Conservation (phyloP, 2,113 vertebrate species). For the Muntiacus muntjak region DNA sequence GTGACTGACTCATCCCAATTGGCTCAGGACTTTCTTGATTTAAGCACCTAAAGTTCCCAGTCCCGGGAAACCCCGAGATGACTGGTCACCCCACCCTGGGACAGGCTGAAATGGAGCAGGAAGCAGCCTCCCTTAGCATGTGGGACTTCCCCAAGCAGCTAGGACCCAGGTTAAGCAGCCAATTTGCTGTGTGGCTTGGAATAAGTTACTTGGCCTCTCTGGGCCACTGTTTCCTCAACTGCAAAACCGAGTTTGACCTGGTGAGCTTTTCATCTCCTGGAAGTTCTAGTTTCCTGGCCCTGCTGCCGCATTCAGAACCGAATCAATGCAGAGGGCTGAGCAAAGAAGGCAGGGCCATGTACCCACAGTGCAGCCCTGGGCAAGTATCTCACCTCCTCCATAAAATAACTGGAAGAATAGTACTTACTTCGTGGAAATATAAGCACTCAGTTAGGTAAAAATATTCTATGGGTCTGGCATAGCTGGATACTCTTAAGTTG, state of each 20-base stretch:
- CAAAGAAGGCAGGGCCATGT: neutral
- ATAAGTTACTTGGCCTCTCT: neutral
- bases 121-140: neutral
- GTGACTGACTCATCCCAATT: neutral
- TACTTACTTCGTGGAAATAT: neutral
- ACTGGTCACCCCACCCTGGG: neutral
- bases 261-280: neutral
- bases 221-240: neutral
- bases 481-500: neutral
- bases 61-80: neutral
- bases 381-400: neutral
- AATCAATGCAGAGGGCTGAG: neutral
- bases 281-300: neutral
- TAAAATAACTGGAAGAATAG: neutral
- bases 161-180: neutral
- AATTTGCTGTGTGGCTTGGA: neutral
- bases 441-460: neutral
- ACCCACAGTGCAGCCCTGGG: accelerated
- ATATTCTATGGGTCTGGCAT: neutral
- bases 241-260: neutral
- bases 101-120: neutral
- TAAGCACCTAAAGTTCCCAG: neutral
- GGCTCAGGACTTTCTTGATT: neutral
- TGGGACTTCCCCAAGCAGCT: neutral
- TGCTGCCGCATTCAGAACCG: neutral